Evolutionary conservation across 2,888 invertebrate genomes (phyloP).

Genomic region (Entomobrya proxima): DNA sequence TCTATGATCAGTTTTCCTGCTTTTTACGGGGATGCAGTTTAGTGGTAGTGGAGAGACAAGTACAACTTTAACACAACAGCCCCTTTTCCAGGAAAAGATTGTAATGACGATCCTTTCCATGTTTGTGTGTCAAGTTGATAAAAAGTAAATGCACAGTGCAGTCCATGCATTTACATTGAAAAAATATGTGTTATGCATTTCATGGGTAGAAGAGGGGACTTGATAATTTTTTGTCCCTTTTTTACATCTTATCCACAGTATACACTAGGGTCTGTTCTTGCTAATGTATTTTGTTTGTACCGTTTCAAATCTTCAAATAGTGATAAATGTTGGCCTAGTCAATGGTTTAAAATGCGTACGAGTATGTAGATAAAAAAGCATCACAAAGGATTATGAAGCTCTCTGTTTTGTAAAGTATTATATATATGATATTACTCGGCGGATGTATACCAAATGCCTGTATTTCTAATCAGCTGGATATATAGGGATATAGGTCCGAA

Average conservation of each 20-base stretch:
- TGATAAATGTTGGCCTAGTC: conserved; percentile 62
- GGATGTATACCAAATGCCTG: conserved; percentile 33
- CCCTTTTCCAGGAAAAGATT: conserved; percentile 31
- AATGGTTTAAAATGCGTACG: conserved; percentile 27
- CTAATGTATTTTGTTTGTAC: conserved; percentile 15
- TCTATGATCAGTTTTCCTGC: conserved; percentile 10
- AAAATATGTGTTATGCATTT: not conserved
- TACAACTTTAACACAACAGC: conserved; percentile 2
- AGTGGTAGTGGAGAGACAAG: conserved; percentile 4
- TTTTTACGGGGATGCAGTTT: conserved; percentile 48
- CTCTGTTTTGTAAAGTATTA: not conserved
- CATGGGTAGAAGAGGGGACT: conserved; percentile 3
- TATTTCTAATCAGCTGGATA: conserved; percentile 64
- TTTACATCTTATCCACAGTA: not conserved
- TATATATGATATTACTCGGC: conserved; percentile 35
- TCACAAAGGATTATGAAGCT: too few relatives aligned
- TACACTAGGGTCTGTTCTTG: not conserved
- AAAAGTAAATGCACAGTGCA: not conserved
- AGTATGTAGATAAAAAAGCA: conserved; percentile 19
- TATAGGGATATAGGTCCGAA: conserved; percentile 31
- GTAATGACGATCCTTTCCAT: not conserved
- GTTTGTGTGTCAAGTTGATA: conserved; percentile 37
- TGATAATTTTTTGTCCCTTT: conserved; percentile 31
- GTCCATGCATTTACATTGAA: not conserved
- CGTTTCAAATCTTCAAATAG: conserved; percentile 47